phyloP scores from a whole-genome alignment of 2,113 vertebrate genomes.

The Gobio gobio region DNA sequence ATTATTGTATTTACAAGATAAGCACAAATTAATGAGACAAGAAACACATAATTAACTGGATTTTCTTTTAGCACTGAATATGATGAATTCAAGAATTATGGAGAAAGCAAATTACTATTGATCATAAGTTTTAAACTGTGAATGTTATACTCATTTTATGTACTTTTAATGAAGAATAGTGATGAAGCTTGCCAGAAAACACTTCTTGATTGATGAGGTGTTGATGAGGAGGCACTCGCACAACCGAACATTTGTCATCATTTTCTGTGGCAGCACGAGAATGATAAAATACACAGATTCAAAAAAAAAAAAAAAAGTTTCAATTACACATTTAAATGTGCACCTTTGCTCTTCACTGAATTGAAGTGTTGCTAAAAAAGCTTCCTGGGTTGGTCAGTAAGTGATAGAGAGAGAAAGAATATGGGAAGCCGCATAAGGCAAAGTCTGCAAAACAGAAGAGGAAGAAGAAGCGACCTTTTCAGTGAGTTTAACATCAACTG shows the following conservation, averaged over 20 bases:
- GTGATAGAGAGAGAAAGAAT: neutral
- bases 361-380: neutral
- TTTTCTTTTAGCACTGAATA: constrained; percentile 4
- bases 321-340: neutral
- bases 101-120: constrained; percentile 2
- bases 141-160: neutral
- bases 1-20: constrained; percentile 4
- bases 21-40: neutral
- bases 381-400: neutral
- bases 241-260: neutral
- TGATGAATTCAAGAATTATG: neutral
- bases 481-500: neutral
- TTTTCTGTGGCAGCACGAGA: neutral
- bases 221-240: neutral
- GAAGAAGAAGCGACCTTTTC: neutral
- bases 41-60: neutral
- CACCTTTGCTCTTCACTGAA: neutral
- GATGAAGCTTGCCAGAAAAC: neutral
- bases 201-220: neutral
- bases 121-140: neutral
- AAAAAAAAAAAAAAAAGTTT: neutral
- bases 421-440: neutral
- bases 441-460: neutral
- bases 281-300: constrained; percentile 9
- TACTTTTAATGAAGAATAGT: neutral